Base-by-base conservation (phyloP, 2,888 invertebrate species). In the Eupelmus urozonus region DNA sequence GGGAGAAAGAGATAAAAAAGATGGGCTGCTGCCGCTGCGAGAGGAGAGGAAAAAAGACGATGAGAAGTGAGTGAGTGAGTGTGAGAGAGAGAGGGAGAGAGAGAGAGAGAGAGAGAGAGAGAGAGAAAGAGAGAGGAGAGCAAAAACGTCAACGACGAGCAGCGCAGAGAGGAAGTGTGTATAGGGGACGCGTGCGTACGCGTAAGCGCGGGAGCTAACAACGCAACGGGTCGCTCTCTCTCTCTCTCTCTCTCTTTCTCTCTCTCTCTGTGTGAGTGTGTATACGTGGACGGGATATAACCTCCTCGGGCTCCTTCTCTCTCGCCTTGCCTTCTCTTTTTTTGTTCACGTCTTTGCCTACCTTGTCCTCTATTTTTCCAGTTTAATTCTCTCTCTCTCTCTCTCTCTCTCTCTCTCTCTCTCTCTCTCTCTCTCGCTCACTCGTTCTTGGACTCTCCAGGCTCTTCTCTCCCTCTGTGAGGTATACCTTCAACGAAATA, bases 131-230 rank as follows among this genome's bases (percentile, higher is more conserved):
- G 53, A 27, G 51, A 71, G 59, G 42, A 27, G 25, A 62, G 51
- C 29, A 69, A 45, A 69, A 45, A 45, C 57, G 51, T 18, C 29
- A 59, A 45, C 60, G 75, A 66, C 20, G 9, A n/a, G 49, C 27
- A 18, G 23, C n/a, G 27, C 45, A 62, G 53, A 25, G 40, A 18
- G 53, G n/a, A 16, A 20, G 16, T 34, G 60, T 9, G 18, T 25
- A 11, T 40, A 63, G 11, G 23, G 18, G 67, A 65, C 18, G 75
- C 74, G 70, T 71, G 70, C 80, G 75, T 81, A 81, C 84, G 86
- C 86, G 86, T 85, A 86, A 86, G 82, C 82, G 85, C 86, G 85
- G 86, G 83, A 86, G 86, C 86, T 82, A 83, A 84, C 84, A 84
- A 81, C 82, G 83, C 85, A 85, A 86, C 85, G 85, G 85, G 86